A percentile compares a stretch with the other conserved stretches of the same genome.
These are phyloP conservation scores for Eupithecia inturbata DNA, from an alignment of 2,888 invertebrate genomes.

Conservation along the genomic window DNA sequence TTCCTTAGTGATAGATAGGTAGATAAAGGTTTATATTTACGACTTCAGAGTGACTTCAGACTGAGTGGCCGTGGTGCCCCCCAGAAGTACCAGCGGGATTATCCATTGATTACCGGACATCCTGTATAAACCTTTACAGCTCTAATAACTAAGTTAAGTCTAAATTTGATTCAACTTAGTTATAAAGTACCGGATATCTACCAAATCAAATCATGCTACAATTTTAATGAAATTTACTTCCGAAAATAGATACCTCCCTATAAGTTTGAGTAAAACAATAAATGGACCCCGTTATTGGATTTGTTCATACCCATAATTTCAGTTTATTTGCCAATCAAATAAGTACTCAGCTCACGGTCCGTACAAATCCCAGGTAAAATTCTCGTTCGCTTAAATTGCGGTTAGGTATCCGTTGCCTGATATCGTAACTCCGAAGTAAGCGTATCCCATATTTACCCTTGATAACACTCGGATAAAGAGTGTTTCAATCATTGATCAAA, in stretches of 20 bases:
- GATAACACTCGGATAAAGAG: conserved; percentile 44
- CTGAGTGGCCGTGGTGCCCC: too few relatives aligned
- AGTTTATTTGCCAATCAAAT: conserved; percentile 23
- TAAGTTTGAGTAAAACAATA: conserved; percentile 3
- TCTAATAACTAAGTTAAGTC: too few relatives aligned
- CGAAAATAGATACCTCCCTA: not conserved
- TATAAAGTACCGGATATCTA: not conserved
- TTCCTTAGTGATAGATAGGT: too few relatives aligned
- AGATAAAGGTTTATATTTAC: too few relatives aligned
- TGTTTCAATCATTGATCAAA: conserved; percentile 58
- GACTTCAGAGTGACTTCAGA: too few relatives aligned
- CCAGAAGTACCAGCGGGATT: too few relatives aligned
- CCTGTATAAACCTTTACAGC: too few relatives aligned
- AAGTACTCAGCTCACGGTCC: conserved; percentile 14
- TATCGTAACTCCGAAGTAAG: conserved; percentile 31
- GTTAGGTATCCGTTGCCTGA: conserved; percentile 27
- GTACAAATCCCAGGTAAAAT: conserved; percentile 27
- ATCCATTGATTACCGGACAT: too few relatives aligned
- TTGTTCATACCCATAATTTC: conserved; percentile 3
- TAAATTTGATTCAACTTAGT: not conserved
- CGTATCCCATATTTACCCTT: conserved; percentile 37
- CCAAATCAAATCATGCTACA: not conserved
- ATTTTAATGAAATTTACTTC: not conserved
- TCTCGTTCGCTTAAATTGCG: conserved; percentile 25
- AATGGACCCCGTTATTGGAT: not conserved